Evolutionary conservation across 1,140 invertebrate genomes (phyloP), one percentile per base, ranked within the genome.

Genomic region (Andrena cerasifolii): DNA sequence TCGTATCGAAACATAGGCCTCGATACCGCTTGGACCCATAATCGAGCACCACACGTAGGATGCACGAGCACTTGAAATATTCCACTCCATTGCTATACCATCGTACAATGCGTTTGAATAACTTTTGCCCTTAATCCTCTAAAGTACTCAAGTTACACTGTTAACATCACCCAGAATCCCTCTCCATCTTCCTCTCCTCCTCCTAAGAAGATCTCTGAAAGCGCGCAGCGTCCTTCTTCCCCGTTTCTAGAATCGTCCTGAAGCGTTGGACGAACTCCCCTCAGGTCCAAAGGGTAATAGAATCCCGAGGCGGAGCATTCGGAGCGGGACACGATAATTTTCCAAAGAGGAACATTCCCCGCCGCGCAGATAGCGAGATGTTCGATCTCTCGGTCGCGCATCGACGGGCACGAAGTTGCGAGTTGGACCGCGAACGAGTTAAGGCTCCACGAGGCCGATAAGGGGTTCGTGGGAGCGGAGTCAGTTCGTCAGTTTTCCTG

Each of bases 371-470:
- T 56, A 56, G 36, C 4, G n/a, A 31, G 36, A 74, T 66, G 61
- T 74, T 66, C n/a, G 72, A 75, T 66, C 72, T 66, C 24, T 36
- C 18, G n/a, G 47, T 56, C 62, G 72, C 54, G 33, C 49, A 66
- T 54, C 72, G 28, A 66, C 61, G 47, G 5, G 18, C 62, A 54
- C 4, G 24, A 31, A 66, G 62, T 31, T 66, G 49, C 62, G 49
- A 75, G 26, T 75, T 45, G 72, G 49, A 74, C 72, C 72, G 61
- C 72, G 72, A 67, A 75, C 72, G 51, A 67, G 72, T 67, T 33
- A 45, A 45, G 62, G 24, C 28, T 7, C 28, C 58, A 12, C 8
- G 36, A 24, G 14, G 1, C 10, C 28, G 72, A 75, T 66, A 75
- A 75, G n/a, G 10, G 18, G 47, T 16, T 65, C 51, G n/a, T 56